phyloP scores from a whole-genome alignment of 1,140 invertebrate genomes.

The Teleopsis dalmanni region DNA sequence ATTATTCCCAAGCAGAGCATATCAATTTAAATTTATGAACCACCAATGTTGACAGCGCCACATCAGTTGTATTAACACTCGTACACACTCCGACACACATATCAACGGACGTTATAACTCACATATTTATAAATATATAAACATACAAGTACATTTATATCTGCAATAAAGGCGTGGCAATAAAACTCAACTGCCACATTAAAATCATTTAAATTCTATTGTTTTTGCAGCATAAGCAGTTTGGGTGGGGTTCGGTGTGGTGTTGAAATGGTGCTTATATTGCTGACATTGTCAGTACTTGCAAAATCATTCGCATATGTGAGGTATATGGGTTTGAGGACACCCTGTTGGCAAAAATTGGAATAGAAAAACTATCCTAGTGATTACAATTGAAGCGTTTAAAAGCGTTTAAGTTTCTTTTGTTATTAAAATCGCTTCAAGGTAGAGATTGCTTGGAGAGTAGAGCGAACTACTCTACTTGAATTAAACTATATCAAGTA shows the following conservation, averaged over 20 bases:
- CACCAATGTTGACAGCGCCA: not conserved
- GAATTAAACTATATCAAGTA: no score
- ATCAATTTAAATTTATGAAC: not conserved
- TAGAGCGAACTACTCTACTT: no score
- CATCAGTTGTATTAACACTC: no score
- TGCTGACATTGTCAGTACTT: not conserved
- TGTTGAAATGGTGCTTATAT: not conserved
- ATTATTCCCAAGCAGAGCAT: conserved; percentile 4
- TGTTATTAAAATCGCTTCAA: no score
- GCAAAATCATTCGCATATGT: not conserved
- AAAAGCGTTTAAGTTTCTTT: no score
- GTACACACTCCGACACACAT: not conserved
- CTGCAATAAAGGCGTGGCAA: conserved; percentile 4
- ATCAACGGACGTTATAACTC: not conserved
- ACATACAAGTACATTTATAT: not conserved
- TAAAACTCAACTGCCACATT: conserved; percentile 9
- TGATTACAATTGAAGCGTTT: not conserved
- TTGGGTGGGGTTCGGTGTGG: not conserved
- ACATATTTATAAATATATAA: not conserved
- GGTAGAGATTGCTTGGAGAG: no score
- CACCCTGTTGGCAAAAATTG: not conserved
- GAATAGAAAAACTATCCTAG: not conserved
- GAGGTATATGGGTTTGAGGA: not conserved
- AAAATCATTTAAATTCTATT: conserved; percentile 13
- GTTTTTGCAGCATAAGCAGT: conserved; percentile 7